Conservation (phyloP, 2,113 vertebrate genomes). For the Trogon surrucura region DNA sequence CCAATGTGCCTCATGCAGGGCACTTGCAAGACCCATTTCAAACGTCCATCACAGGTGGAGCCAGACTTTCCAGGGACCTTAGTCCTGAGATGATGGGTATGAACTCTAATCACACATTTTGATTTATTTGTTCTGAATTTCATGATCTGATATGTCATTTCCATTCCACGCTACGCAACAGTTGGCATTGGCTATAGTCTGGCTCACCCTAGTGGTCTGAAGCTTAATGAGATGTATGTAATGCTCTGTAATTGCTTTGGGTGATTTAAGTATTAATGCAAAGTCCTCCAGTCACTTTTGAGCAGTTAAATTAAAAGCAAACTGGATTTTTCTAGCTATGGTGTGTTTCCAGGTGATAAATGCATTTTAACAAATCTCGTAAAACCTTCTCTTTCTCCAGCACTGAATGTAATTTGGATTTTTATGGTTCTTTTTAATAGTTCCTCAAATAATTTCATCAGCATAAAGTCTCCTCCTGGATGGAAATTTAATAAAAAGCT, state of each 20-base stretch:
- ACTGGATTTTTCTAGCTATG: background rate
- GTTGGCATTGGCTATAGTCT: conserved; percentile 48
- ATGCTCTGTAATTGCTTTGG: background rate
- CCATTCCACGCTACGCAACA: background rate
- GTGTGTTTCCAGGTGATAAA: conserved; percentile 53
- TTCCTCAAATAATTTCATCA: conserved; percentile 26
- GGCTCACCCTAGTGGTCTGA: conserved; percentile 65
- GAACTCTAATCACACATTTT: background rate
- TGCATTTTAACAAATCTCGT: background rate
- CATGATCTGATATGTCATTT: background rate
- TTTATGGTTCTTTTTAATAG: conserved; percentile 8
- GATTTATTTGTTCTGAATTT: background rate
- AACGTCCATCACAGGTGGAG: rapidly evolving
- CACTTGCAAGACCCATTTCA: background rate
- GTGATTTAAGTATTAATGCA: background rate
- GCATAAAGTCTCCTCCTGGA: background rate
- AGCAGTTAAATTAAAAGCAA: conserved; percentile 18
- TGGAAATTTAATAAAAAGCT: conserved; percentile 33
- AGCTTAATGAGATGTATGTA: background rate
- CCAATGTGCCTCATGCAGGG: rapidly evolving
- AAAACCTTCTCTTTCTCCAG: background rate
- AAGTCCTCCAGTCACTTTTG: background rate
- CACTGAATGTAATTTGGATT: background rate
- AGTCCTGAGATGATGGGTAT: background rate
- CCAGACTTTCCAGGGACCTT: background rate